phyloP scores from a whole-genome alignment of 2,888 invertebrate genomes.

The Trachelus iudaicus region DNA sequence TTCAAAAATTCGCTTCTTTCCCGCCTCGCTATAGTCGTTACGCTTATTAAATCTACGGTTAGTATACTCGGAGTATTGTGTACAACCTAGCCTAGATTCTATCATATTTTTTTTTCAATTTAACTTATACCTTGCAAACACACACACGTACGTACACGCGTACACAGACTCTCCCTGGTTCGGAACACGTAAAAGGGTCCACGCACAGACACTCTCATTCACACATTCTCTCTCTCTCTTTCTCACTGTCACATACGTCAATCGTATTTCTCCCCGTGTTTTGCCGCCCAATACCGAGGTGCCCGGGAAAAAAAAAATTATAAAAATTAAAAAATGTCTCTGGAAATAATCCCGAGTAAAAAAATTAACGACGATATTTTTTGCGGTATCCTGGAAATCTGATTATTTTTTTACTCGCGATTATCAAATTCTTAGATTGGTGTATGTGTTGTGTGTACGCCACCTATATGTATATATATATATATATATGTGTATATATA shows the following conservation, averaged over 20 bases:
- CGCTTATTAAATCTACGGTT: conserved; percentile 42
- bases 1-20: neutral
- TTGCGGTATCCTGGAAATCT: neutral
- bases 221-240: conserved; percentile 10
- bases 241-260: conserved; percentile 11
- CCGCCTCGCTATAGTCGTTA: neutral
- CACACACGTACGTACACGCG: neutral
- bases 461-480: conserved; percentile 22
- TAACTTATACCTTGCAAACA: neutral
- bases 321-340: neutral
- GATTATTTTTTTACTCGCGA: neutral
- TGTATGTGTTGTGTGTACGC: conserved; percentile 22
- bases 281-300: neutral
- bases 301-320: neutral
- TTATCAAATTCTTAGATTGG: neutral
- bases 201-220: neutral
- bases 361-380: neutral
- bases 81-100: conserved; percentile 45
- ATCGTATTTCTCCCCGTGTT: conserved; percentile 6
- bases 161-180: neutral
- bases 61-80: conserved; percentile 63
- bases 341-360: neutral
- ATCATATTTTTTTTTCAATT: neutral
- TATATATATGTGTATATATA: conserved; percentile 13
- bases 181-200: neutral